phyloP scores from a whole-genome alignment of 2,888 invertebrate species.

The Eupithecia vulgata region DNA sequence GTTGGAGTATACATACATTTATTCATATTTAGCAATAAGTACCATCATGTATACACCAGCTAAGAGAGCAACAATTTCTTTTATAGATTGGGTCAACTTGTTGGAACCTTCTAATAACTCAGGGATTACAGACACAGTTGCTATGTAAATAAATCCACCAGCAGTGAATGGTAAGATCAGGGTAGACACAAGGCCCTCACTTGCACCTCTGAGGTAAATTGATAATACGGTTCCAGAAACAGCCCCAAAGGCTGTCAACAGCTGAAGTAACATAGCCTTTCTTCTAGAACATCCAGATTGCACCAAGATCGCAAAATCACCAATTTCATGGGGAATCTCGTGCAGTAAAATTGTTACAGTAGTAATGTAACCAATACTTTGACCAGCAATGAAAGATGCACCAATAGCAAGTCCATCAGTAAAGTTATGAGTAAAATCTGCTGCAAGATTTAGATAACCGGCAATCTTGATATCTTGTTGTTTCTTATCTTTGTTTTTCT shows the following conservation, averaged over 20 bases:
- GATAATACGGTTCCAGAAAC: slow-evolving; percentile 96
- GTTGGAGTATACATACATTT: slow-evolving; percentile 29
- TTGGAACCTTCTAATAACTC: slow-evolving; percentile 95
- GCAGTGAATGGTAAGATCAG: slow-evolving; percentile 99
- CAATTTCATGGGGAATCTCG: slow-evolving; percentile 99
- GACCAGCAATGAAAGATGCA: slow-evolving; percentile 97
- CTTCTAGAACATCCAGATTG: slow-evolving; percentile 97
- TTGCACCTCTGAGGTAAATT: slow-evolving; percentile 90
- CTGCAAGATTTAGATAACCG: slow-evolving; percentile 98
- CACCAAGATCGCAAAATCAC: slow-evolving; percentile 99
- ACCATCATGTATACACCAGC: slow-evolving; percentile 98
- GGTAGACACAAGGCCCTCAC: slow-evolving; percentile 88
- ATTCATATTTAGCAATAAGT: slow-evolving; percentile 90
- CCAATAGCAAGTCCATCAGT: slow-evolving; percentile 99
- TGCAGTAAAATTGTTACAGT: slow-evolving; percentile 98
- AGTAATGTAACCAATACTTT: slow-evolving; percentile 93
- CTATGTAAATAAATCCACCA: slow-evolving; percentile 99
- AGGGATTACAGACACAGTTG: slow-evolving; percentile 99
- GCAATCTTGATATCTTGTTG: slow-evolving; percentile 77
- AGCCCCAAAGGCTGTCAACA: slow-evolving; percentile 97
- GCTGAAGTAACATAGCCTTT: slow-evolving; percentile 97
- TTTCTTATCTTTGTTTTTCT: slow-evolving; percentile 70
- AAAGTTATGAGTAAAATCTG: slow-evolving; percentile 99
- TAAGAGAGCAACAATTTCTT: slow-evolving; percentile 94
- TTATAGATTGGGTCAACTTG: slow-evolving; percentile 93